Evolutionary conservation across 2,888 invertebrate species (phyloP).

Genomic region (Cepaea hortensis): DNA sequence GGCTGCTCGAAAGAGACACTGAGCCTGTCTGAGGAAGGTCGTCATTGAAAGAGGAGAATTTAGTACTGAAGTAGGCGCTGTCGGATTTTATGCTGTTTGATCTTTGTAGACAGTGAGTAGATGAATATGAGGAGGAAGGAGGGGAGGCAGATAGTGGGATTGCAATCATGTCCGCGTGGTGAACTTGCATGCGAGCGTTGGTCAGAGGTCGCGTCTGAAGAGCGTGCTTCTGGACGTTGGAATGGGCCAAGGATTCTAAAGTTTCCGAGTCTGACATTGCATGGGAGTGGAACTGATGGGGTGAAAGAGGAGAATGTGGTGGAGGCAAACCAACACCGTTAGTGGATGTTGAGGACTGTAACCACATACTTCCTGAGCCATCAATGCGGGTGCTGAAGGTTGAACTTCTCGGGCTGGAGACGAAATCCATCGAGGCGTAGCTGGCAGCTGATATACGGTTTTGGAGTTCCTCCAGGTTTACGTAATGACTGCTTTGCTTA

Average conservation of each 20-base stretch:
- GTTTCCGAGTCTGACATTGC: slow-evolving; percentile 89
- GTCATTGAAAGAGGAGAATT: slow-evolving; percentile 73
- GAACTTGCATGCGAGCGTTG: slow-evolving; percentile 80
- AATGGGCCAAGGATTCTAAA: slow-evolving; percentile 77
- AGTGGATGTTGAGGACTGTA: slow-evolving; percentile 57
- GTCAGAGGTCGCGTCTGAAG: slow-evolving; percentile 83
- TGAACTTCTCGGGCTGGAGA: slow-evolving; percentile 49
- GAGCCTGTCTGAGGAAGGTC: slow-evolving; percentile 65
- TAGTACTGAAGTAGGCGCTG: slow-evolving; percentile 90
- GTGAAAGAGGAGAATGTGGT: slow-evolving; percentile 4
- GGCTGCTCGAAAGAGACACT: slow-evolving; percentile 65
- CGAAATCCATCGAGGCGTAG: slow-evolving; percentile 61
- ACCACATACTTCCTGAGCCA: slow-evolving; percentile 57
- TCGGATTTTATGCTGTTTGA: slow-evolving; percentile 82
- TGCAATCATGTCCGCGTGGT: slow-evolving; percentile 27
- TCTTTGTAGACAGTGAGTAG: slow-evolving; percentile 58
- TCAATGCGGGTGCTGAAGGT: slow-evolving; percentile 38
- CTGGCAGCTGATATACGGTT: slow-evolving; percentile 49
- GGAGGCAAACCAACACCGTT: slow-evolving; percentile 58
- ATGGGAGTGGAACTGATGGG: slow-evolving; percentile 41
- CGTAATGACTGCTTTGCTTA: slow-evolving; percentile 54
- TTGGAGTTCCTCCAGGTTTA: slow-evolving; percentile 57
- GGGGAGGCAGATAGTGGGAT: slow-evolving; percentile 38
- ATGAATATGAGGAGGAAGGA: slow-evolving; percentile 7
- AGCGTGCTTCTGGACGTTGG: slow-evolving; percentile 74